Evolutionary conservation across 2,113 vertebrate genomes (phyloP).

Genomic region (Narcine bancroftii): DNA sequence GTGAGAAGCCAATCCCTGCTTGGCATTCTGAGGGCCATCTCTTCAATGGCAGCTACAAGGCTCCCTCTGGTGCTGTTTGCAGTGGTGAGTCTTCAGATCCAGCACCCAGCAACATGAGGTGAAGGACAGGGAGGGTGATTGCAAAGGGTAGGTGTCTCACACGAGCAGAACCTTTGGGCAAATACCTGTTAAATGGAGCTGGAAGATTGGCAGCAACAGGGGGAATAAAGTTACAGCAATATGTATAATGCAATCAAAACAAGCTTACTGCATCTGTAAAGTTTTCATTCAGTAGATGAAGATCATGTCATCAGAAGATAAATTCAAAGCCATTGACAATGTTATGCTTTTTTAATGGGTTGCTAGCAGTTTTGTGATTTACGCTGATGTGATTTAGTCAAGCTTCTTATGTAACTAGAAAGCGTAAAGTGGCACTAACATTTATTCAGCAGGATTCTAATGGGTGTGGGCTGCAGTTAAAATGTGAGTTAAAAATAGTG

Average conservation of each 20-base stretch:
- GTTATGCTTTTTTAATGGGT: conserved; percentile 26
- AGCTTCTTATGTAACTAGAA: background rate
- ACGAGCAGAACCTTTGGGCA: background rate
- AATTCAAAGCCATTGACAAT: conserved; percentile 9
- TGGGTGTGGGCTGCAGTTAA: conserved; percentile 28
- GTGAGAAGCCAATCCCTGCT: too few relatives aligned
- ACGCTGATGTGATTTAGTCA: conserved; percentile 28
- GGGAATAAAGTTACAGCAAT: background rate
- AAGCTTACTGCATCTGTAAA: background rate
- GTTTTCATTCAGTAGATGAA: background rate
- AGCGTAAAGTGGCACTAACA: conserved; percentile 25
- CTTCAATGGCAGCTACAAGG: background rate
- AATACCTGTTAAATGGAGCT: background rate
- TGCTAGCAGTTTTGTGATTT: conserved; percentile 24
- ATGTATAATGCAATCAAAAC: background rate
- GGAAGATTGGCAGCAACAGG: background rate
- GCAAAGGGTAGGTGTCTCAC: background rate
- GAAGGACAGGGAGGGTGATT: background rate
- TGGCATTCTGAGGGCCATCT: background rate
- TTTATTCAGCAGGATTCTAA: conserved; percentile 29
- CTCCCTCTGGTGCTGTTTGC: too few relatives aligned
- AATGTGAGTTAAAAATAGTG: conserved; percentile 24
- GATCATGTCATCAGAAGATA: background rate
- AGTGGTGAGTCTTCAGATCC: background rate
- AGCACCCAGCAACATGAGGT: background rate